Base-by-base conservation (phyloP, 2,888 invertebrate species). In the Stegophylla sp. region DNA sequence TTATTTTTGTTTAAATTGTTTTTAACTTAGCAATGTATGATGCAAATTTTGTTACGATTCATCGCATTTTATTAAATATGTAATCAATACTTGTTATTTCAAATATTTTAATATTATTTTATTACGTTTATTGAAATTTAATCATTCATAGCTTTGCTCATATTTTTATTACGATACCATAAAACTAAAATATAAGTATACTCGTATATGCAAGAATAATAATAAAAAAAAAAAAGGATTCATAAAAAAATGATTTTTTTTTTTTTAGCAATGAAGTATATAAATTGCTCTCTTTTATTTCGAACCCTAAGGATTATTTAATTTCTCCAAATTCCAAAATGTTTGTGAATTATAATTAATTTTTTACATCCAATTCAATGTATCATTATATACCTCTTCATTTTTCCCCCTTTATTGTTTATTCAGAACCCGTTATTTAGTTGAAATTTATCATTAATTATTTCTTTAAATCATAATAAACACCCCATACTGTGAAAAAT, bases 171-270 rank as follows among this genome's bases (percentile, higher is more conserved):
- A 13, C 15, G 3, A 23, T 43, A 10, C 1, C 9, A 1, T 26
- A 26, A 45, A 67, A 67, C 43, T 26, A 3, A 15, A 45, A 69
- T n/a, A 69, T 48, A 69, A 28, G 26, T 41, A 41, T 63, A n/a
- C n/a, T n/a, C n/a, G n/a, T n/a, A 17, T 26, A 67, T 48, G 20
- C 17, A 26, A 9, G 10, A 1, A 10, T 17, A 12, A 15, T 5
- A 5, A 28, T 48, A 51, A 17, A 26, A 45, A 28, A 28, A 69
- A 51, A 17, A 26, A 45, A 28, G 48, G 48, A 45, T 67, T 26
- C 10, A 48, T 67, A 3, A 28, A 48, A n/a, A 63, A 63, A 41
- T 34, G 7, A n/a, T n/a, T n/a, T 15, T 67, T 17, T 28, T 48
- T 48, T 67, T 67, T 28, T 28, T 28, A 17, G 1, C 28, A 48